phyloP scores from a whole-genome alignment of 2,888 invertebrate genomes.

The Nomada fabriciana region DNA sequence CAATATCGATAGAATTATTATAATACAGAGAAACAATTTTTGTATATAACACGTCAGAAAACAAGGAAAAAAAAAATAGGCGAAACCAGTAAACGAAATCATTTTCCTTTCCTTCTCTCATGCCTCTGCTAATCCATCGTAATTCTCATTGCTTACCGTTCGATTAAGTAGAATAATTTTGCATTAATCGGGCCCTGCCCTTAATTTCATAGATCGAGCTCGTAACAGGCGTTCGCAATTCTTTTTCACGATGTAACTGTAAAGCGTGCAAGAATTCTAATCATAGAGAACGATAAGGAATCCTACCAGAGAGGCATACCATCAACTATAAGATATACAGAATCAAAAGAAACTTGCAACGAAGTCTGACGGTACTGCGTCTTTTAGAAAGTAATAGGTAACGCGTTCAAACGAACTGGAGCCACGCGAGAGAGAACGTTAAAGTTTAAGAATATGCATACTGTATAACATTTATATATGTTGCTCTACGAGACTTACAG shows the following conservation, averaged over 20 bases:
- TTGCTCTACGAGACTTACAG: conserved; percentile 1
- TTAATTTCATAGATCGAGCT: conserved; percentile 50
- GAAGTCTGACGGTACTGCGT: conserved; percentile 45
- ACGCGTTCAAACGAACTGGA: conserved; percentile 14
- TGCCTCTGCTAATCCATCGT: conserved; percentile 52
- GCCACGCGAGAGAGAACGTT: conserved; percentile 2
- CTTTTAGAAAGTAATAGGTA: conserved; percentile 46
- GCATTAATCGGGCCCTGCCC: conserved; percentile 65
- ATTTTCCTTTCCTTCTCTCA: conserved; percentile 49
- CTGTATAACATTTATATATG: no score
- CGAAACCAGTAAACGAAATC: conserved; percentile 47
- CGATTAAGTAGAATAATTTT: conserved; percentile 66
- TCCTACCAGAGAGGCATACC: conserved; percentile 17
- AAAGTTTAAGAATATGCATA: no score
- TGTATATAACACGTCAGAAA: conserved; percentile 46
- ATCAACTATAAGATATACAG: conserved; percentile 22
- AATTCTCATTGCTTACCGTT: conserved; percentile 61
- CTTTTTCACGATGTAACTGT: conserved; percentile 55
- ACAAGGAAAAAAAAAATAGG: conserved; percentile 17
- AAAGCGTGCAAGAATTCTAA: conserved; percentile 61
- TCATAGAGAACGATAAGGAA: conserved; percentile 43
- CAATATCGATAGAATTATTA: conserved; percentile 18
- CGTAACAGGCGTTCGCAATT: conserved; percentile 47
- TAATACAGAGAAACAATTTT: conserved; percentile 36
- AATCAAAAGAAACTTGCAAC: conserved; percentile 52